A percentile compares a stretch with the other conserved stretches of the same genome.
Conservation (phyloP, 2,797 vertebrate species). For the Borostomias antarcticus region DNA sequence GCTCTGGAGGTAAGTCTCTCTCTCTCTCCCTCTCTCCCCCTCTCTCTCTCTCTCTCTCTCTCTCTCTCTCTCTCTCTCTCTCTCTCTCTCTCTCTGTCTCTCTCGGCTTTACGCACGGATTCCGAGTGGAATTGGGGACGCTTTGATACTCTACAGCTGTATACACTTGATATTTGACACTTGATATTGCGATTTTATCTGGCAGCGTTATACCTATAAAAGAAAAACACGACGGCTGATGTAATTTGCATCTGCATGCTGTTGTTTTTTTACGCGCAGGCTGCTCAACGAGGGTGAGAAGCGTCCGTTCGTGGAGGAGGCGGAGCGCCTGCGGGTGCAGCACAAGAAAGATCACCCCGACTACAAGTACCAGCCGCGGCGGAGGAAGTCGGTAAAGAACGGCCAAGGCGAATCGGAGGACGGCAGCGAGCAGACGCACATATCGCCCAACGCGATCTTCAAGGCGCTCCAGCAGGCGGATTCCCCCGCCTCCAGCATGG, state of each 20-base stretch:
- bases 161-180: background rate
- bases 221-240: background rate
- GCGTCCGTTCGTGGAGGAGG: slow-evolving; percentile 94
- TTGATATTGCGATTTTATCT: background rate
- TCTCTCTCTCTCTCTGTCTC: background rate
- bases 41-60: background rate
- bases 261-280: slow-evolving; percentile 62
- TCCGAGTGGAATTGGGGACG: background rate
- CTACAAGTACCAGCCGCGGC: slow-evolving; percentile 95
- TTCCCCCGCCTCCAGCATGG: slow-evolving; percentile 94
- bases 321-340: slow-evolving; percentile 93
- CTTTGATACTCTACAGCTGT: background rate
- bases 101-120: slow-evolving; percentile 15
- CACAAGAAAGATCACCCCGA: slow-evolving; percentile 98
- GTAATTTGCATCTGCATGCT: background rate
- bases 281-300: slow-evolving; percentile 94
- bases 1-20: slow-evolving; percentile 87
- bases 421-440: slow-evolving; percentile 89
- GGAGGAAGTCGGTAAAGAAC: slow-evolving; percentile 94
- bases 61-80: background rate
- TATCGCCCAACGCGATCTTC: slow-evolving; percentile 95
- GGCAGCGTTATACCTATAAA: background rate
- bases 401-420: slow-evolving; percentile 91
- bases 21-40: background rate
- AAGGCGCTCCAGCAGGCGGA: slow-evolving; percentile 95